Evolutionary conservation across 2,797 vertebrate species (phyloP), one percentile per base, ranked within the genome.

Genomic region (Apodemus agrarius): DNA sequence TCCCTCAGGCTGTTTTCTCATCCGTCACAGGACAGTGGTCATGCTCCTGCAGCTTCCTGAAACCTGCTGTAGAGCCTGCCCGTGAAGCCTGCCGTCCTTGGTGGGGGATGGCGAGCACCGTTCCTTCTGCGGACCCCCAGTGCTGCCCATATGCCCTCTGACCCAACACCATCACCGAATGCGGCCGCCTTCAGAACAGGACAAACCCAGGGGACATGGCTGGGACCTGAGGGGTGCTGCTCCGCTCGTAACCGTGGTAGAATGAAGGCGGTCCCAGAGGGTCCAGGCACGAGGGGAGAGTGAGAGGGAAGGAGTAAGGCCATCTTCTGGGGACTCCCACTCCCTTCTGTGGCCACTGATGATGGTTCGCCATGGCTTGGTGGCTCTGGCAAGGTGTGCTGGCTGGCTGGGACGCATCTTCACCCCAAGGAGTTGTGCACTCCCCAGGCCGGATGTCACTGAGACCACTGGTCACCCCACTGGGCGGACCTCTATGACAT

Each of bases 211-310:
- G 43, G 16, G 76, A 63, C 31, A 43, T 0, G 2, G 74, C 31
- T 22, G 43, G 67, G 76, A 54, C 8, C 10, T 12, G 19, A 24
- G 1, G 3, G 17, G 43, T 19, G 11, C 84, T 0, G 12, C 43
- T 43, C 43, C 43, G 19, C 61, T 26, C n/a, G 0, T 29, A 43
- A 17, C 61, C 54, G 21, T 24, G 98, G 96, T 98, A 98, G 98
- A 97, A 98, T 90, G 97, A 97, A 97, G 93, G 97, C 89, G 97
- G 96, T 95, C 95, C 95, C 67, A 90, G 92, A 97, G 98, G 97
- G 97, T 93, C 54, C 46, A 3, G 16, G 52, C 96, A 97, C 97
- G 96, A 97, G 94, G 93, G 97, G 95, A 90, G 19, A 21, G 57
- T 3, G 43, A 37, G 22, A 6, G 3, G 1, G 2, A 6, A 34